Base-by-base conservation (phyloP, 2,797 vertebrate genomes). In the Anniella stebbinsi region DNA sequence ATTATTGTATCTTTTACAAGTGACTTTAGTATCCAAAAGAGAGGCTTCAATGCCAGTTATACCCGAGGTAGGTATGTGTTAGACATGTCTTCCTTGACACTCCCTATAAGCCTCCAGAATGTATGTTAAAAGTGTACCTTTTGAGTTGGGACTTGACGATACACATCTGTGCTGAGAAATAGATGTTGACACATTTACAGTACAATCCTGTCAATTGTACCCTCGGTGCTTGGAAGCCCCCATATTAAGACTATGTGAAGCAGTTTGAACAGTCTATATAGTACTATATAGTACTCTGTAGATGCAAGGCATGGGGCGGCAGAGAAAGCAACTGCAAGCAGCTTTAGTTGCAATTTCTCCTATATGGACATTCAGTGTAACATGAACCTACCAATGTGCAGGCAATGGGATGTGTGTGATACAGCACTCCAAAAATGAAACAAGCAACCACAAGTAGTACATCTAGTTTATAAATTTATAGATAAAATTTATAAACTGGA, bases 21-120 rank as follows among this genome's bases (percentile, higher is more conserved):
- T 0, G 99, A 99, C 97, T 99, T 99, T 97, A 99, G 98, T 91
- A 97, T 99, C 94, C 99, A 99, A 97, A 99, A 99, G 97, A 98
- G 94, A 95, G 99, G 99, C 86, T 99, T 99, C 98, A 98, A 96
- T 96, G 98, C 98, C 96, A 98, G 97, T 97, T 99, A 98, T 96
- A 95, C 95, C 88, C 97, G 98, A 97, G 99, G 99, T 99, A 98
- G 97, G 98, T 97, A 95, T 95, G 91, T 84, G 30, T 70, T 92
- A 94, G 41, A 89, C 4, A 69, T 66, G 93, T 94, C 91, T 87
- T 80, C 89, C 76, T 92, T 94, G 92, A 41, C 90, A 54, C 84
- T 87, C 51, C 63, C 80, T 88, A 11, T 80, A 36, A 86, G 0
- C 89, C 91, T 48, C 89, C 63, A 70, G 63, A 54, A 30, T 89